Base-by-base conservation (phyloP, 2,888 invertebrate genomes). In the Luffia ferchaultella region DNA sequence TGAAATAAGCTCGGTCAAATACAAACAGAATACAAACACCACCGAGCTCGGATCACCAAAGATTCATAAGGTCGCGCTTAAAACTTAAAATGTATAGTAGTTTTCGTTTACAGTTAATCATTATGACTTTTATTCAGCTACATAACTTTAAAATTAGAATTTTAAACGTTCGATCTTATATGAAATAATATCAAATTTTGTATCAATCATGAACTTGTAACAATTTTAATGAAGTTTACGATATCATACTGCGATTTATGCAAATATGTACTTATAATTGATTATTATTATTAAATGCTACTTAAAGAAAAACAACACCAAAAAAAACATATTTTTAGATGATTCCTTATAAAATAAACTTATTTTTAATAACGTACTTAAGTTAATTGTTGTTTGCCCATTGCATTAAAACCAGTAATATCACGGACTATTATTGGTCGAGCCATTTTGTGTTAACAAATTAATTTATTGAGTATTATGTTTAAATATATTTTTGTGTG, bases 61-160 rank as follows among this genome's bases (percentile, higher is more conserved):
- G 77, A 80, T 79, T 64, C 73, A 74, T 66, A 82, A 67, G 59
- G 73, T 79, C 59, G 76, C 80, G 62, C 69, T 82, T 62, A 80
- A 80, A 42, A 49, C 20, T 43, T 49, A 49, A 16, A 9, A 9
- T 40, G 17, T 42, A 16, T 7, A n/a, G 5, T n/a, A 3, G 5
- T 7, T 3, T 5, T 18, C 5, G 5, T 45, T 45, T 45, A 45
- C 12, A 9, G 19, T 18, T 16, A 9, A 16, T 42, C n/a, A n/a
- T n/a, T n/a, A n/a, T n/a, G n/a, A n/a, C n/a, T n/a, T n/a, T n/a
- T n/a, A n/a, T n/a, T n/a, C n/a, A n/a, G n/a, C n/a, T 43, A 5
- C 5, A 43, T 15, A n/a, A 9, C 16, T 15, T 45, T n/a, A 12
- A 18, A 45, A 45, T 45, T 45, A 16, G 18, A 18, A 18, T 45